Conservation (phyloP, 2,888 invertebrate species). For the Electrophaes corylata region DNA sequence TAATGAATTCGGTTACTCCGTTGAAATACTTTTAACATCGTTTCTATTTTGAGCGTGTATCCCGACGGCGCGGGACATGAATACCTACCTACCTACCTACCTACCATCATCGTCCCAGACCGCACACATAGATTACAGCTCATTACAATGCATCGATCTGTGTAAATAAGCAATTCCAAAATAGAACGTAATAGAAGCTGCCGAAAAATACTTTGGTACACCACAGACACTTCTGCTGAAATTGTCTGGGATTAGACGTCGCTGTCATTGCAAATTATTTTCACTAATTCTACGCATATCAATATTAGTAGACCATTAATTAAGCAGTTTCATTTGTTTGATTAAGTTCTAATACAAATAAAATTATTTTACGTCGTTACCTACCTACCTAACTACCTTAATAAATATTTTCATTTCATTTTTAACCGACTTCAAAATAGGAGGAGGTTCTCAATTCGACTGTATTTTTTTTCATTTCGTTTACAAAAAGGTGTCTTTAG, state of each 20-base stretch:
- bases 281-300: too few relatives aligned
- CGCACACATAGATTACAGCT: slow-evolving; percentile 26
- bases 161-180: slow-evolving; percentile 22
- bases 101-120: slow-evolving; percentile 17
- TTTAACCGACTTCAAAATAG: too few relatives aligned
- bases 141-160: slow-evolving; percentile 25
- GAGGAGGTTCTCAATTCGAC: too few relatives aligned
- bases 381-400: too few relatives aligned
- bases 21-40: background rate
- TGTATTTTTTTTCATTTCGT: too few relatives aligned
- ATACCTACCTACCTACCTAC: slow-evolving; percentile 6
- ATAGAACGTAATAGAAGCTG: slow-evolving; percentile 15
- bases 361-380: too few relatives aligned
- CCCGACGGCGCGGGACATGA: slow-evolving; percentile 5
- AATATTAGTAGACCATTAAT: too few relatives aligned
- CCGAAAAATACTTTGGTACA: slow-evolving; percentile 8
- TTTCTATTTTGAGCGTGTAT: slow-evolving; percentile 14
- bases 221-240: slow-evolving; percentile 2
- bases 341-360: too few relatives aligned
- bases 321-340: too few relatives aligned
- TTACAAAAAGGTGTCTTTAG: too few relatives aligned
- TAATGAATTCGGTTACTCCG: slow-evolving; percentile 2
- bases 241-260: background rate
- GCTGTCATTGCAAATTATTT: background rate
- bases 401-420: too few relatives aligned